A percentile compares a stretch with the other conserved stretches of the same genome.
These are phyloP conservation scores for Dryomyza anilis DNA, from an alignment of 2,888 invertebrate species.

Conservation along the genomic window DNA sequence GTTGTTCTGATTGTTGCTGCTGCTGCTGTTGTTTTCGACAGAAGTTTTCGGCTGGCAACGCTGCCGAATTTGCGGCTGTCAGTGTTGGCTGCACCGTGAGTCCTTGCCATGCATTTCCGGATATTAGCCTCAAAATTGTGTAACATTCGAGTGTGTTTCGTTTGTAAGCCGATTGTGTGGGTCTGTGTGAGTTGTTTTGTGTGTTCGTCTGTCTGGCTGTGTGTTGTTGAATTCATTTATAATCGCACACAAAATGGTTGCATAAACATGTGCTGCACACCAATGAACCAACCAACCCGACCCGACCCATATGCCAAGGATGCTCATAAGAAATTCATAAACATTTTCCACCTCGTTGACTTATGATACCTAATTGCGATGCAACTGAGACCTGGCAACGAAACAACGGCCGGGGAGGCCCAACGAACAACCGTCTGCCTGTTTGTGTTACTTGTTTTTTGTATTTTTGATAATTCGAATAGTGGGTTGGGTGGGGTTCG, in stretches of 20 bases:
- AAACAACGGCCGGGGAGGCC: background rate
- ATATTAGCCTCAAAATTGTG: conserved; percentile 25
- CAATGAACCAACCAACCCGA: background rate
- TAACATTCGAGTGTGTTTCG: conserved; percentile 19
- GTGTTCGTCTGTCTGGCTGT: background rate
- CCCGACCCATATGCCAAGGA: background rate
- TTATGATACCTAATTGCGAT: conserved; percentile 53
- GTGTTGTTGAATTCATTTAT: background rate
- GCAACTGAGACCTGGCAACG: conserved; percentile 48
- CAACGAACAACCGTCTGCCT: too few species aligned
- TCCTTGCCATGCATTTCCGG: conserved; percentile 29
- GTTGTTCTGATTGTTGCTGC: background rate
- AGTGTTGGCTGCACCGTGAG: background rate
- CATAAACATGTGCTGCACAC: conserved; percentile 11
- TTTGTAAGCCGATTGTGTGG: conserved; percentile 26
- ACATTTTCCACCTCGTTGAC: conserved; percentile 56
- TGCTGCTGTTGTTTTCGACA: conserved; percentile 1
- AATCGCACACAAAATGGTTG: background rate
- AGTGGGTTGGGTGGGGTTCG: too few species aligned
- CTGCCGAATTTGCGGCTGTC: background rate
- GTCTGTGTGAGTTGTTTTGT: background rate
- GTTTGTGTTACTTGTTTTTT: too few species aligned
- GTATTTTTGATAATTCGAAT: too few species aligned
- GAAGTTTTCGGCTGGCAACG: background rate
- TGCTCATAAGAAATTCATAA: conserved; percentile 58